Evolutionary conservation across 1,140 invertebrate genomes (phyloP), one percentile per base, ranked within the genome.

Genomic region (Trinorchestia longiramus): DNA sequence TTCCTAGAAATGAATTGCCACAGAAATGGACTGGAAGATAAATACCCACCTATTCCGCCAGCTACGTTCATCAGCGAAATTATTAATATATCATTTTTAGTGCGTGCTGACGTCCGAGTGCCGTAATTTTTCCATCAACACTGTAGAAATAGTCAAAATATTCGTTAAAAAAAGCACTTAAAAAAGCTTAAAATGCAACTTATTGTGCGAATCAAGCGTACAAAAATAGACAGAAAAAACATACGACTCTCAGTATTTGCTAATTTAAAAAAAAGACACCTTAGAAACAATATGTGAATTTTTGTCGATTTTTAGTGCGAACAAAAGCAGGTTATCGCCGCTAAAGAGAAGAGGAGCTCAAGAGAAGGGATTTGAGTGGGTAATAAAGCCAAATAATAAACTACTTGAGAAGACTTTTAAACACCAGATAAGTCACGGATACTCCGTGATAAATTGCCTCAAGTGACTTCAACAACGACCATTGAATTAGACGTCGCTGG

Each of bases 401-500:
- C 62, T 77, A 77, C 62, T 77, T 77, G 62, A 77, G 62, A 77
- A 77, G 62, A 77, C 62, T 77, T 77, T 77, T 36, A 77, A 77
- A 77, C 62, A 77, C 11, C 62, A 77, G 62, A 77, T 77, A 77
- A 77, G 62, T 77, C 62, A 77, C 62, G 62, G 62, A 77, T 77
- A 77, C 62, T 77, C 62, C 1, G 62, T 77, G 11, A 77, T 77
- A 77, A 77, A 77, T 77, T 77, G 62, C 28, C 62, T 36, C 62
- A 77, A 77, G 62, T 77, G 62, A 77, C 62, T 77, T 77, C 62
- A 77, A 77, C 62, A 77, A 77, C 62, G 62, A 77, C 62, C 62
- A 77, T 77, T 77, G 62, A 77, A 77, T 77, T 77, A 77, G 62
- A 77, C 11, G 62, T 77, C 28, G 62, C 62, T 36, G 8, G 62